A percentile compares a stretch with the other conserved stretches of the same genome.
phyloP scores from a whole-genome alignment of 2,888 invertebrate genomes.

The Tachina lurida region DNA sequence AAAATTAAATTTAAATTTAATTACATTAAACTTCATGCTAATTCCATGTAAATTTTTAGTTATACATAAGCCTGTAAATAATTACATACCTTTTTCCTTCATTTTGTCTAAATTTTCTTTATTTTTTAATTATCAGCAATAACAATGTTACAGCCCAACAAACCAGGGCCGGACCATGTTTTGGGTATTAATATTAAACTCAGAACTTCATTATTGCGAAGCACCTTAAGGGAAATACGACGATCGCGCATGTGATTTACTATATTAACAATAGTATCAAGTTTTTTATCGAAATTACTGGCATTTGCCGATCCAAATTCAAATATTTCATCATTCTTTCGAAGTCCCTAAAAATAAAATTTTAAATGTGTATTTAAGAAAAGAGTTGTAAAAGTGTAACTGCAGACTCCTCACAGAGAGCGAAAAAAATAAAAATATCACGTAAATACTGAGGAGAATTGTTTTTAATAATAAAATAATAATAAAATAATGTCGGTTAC shows the following conservation, averaged over 20 bases:
- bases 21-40: too few species aligned
- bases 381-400: background rate
- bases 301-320: conserved; percentile 91
- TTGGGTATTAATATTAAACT: conserved; percentile 87
- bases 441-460: too few species aligned
- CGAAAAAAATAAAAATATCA: too few species aligned
- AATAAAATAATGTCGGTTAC: too few species aligned
- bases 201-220: conserved; percentile 84
- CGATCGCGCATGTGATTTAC: conserved; percentile 86
- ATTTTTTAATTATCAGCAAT: conserved; percentile 72
- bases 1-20: too few species aligned
- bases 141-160: conserved; percentile 89
- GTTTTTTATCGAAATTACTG: conserved; percentile 87
- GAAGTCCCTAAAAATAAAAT: conserved; percentile 85
- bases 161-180: conserved; percentile 90
- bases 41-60: too few species aligned
- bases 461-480: too few species aligned
- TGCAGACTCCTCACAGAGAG: too few species aligned
- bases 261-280: conserved; percentile 87
- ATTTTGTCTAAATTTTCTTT: background rate
- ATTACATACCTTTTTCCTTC: background rate
- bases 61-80: background rate
- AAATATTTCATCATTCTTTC: conserved; percentile 87
- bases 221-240: conserved; percentile 84
- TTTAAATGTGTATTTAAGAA: background rate